phyloP scores from a whole-genome alignment of 2,797 vertebrate genomes.

The Cirrhinus mrigala region DNA sequence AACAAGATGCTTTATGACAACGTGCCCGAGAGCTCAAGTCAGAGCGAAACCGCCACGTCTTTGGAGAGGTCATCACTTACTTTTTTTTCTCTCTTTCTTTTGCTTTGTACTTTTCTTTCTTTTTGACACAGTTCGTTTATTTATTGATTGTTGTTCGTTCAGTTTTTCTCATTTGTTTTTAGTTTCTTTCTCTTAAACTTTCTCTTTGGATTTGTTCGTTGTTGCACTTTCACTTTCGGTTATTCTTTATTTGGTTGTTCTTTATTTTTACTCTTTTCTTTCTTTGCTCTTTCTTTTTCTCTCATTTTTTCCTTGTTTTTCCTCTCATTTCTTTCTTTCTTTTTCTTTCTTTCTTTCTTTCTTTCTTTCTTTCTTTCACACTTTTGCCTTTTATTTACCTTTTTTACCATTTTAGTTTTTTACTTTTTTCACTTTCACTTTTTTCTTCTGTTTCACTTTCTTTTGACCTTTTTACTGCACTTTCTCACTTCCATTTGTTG shows the following conservation, averaged over 20 bases:
- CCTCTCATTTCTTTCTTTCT: neutral
- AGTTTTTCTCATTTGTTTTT: neutral
- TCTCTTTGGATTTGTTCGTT: neutral
- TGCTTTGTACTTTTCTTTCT: too few species aligned
- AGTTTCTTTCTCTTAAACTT: neutral
- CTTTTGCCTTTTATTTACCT: neutral
- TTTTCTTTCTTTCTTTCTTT: neutral
- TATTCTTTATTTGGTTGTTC: neutral
- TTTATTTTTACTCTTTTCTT: neutral
- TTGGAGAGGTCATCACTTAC: constrained; percentile 81
- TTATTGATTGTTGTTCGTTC: neutral
- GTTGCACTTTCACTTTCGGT: neutral
- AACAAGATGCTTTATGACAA: constrained; percentile 96
- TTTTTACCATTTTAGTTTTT: neutral
- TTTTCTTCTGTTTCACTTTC: neutral
- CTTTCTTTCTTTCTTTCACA: neutral
- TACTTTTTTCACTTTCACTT: neutral
- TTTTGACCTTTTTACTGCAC: neutral
- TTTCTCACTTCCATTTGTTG: neutral
- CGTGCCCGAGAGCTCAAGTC: constrained; percentile 82
- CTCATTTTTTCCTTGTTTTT: neutral
- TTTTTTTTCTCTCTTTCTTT: neutral
- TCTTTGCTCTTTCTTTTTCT: neutral
- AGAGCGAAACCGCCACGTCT: constrained; percentile 77
- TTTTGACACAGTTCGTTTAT: too few species aligned